Evolutionary conservation across 2,888 invertebrate genomes (phyloP).

Genomic region (Epirrhoe alternata): DNA sequence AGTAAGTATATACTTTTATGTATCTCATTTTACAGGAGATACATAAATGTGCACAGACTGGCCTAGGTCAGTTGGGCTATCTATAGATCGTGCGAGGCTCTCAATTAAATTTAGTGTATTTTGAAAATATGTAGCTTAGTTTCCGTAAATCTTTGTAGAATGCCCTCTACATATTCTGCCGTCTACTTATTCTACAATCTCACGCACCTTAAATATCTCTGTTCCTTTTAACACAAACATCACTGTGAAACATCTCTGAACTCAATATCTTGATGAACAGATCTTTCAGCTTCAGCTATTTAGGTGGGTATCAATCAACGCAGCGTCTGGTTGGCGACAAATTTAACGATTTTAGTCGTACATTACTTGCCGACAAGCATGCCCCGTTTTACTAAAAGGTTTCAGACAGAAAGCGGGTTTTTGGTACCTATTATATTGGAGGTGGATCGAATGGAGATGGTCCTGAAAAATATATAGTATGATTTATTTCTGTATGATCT

Average conservation of each 20-base stretch:
- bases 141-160: too few relatives aligned
- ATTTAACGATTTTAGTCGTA: conserved; percentile 76
- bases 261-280: conserved; percentile 27
- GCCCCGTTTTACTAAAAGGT: conserved; percentile 50
- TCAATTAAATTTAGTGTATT: too few relatives aligned
- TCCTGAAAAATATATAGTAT: too few relatives aligned
- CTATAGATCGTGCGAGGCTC: too few relatives aligned
- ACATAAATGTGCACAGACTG: too few relatives aligned
- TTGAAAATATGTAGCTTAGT: too few relatives aligned
- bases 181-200: not conserved
- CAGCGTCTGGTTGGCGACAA: conserved; percentile 68
- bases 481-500: too few relatives aligned
- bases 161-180: too few relatives aligned
- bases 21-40: too few relatives aligned
- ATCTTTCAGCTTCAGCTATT: conserved; percentile 70
- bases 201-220: not conserved
- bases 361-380: conserved; percentile 52
- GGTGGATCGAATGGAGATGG: too few relatives aligned
- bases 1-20: too few relatives aligned
- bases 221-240: not conserved
- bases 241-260: conserved; percentile 1
- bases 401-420: conserved; percentile 14
- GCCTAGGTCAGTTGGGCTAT: too few relatives aligned
- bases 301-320: conserved; percentile 73
- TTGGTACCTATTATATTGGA: not conserved